Evolutionary conservation across 2,888 invertebrate species (phyloP), one percentile per base, ranked within the genome.

Genomic region (Diploptera punctata): DNA sequence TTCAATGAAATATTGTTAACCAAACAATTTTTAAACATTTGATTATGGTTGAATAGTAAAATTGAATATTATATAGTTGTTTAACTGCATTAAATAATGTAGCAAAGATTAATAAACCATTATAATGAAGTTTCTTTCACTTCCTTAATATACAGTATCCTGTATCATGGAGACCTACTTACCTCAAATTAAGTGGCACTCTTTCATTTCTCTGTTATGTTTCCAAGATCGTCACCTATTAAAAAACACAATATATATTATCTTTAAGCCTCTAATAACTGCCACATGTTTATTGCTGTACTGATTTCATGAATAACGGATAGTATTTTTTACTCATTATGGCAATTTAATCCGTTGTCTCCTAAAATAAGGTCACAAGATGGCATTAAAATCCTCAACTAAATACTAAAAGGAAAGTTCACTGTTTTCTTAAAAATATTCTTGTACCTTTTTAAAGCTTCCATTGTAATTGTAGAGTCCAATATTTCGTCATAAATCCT

Each of bases 111-210:
- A 33, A 33, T 33, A 33, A 33, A 10, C 7, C 10, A 33, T 33
- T 33, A 33, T 7, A 33, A 33, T 33, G 10, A 33, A 33, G 33
- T 10, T 33, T 33, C 7, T 57, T 57, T 24, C n/a, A 57, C 57
- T 57, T 57, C 57, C 57, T 29, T 29, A 57, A 26, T 29, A 10
- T 47, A 18, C 29, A 65, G 26, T 43, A 65, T 65, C 65, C 65
- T 65, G 65, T 21, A 44, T 93, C 93, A 93, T 93, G 76, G 44
- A 76, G 76, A 76, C 76, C 76, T 75, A 76, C 76, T 76, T 76
- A 76, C 76, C 74, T 74, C 72, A 76, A 75, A 76, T 72, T 71
- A 75, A 73, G 75, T 75, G 70, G 73, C 49, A 72, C 73, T 75
- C 69, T 69, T 49, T 60, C 72, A 67, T 73, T 62, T 70, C 61